Evolutionary conservation across 2,888 invertebrate species (phyloP), one percentile per base, ranked within the genome.

Genomic region (Adineta ricciae): DNA sequence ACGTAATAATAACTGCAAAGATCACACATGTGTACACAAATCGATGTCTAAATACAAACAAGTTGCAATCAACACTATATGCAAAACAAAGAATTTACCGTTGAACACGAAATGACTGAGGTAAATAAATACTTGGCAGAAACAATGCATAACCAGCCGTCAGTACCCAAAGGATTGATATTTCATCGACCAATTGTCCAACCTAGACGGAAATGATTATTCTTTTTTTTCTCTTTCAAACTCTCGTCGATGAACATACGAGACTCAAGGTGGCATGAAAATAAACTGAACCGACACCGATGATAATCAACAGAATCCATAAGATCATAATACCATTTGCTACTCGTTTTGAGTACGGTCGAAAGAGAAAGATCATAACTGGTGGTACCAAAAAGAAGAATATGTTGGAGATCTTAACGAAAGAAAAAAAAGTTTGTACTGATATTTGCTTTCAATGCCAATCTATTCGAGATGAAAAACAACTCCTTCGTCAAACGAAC

Each of bases 181-280:
- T 90, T 89, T 95, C 95, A 90, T 95, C 95, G 86, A 95, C 90
- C 52, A 95, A 90, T 91, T 95, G 95, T 46, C 94, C 94, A 87
- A 73, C 85, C 85, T 85, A 54, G 19, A 46, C n/a, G n/a, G 72
- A 24, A 83, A 14, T 19, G 21, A 14, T 72, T 5, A 24, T 19
- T 27, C 4, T 64, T 0, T 4, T 32, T 36, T n/a, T n/a, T n/a
- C n/a, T n/a, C n/a, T n/a, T 14, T 11, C 41, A 24, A 41, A 3
- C 11, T 73, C 14, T 21, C 3, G 49, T 49, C 14, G 4, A 78
- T 78, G 1, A 38, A 38, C 52, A 46, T 83, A 94, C 93, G 88
- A 95, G 92, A 88, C 94, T 94, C 50, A 95, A 91, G 4, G 95
- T 95, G 11, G 95, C 94, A 91, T 95, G 95, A 89, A 95, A 95